A percentile compares a stretch with the other conserved stretches of the same genome.
These are phyloP conservation scores for Prolemur simus DNA, from an alignment of 2,113 vertebrate species.

Conservation along the genomic window DNA sequence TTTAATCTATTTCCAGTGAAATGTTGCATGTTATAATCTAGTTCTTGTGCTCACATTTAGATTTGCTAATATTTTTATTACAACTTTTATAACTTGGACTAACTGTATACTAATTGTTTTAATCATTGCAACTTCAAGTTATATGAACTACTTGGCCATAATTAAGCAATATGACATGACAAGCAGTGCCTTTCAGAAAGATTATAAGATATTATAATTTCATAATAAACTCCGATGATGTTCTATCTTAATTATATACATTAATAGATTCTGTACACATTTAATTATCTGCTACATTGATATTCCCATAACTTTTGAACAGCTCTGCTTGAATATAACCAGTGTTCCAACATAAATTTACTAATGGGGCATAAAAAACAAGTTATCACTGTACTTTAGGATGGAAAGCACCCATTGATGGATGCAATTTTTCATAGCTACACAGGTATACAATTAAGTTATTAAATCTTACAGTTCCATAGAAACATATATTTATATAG, in stretches of 20 bases:
- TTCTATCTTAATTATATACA: constrained; percentile 84
- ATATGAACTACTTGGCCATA: constrained; percentile 77
- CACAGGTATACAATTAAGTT: not conserved
- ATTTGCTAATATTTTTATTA: constrained; percentile 77
- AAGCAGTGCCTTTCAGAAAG: constrained; percentile 72
- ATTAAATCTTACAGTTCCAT: not conserved
- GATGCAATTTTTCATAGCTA: not conserved
- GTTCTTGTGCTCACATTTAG: constrained; percentile 51
- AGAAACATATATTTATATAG: not conserved
- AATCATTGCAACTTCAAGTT: constrained; percentile 78
- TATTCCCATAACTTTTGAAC: constrained; percentile 81
- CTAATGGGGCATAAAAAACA: constrained; percentile 53
- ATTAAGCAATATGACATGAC: constrained; percentile 80
- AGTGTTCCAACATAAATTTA: constrained; percentile 74
- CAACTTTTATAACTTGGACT: constrained; percentile 70
- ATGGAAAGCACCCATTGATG: not conserved
- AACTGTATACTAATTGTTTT: constrained; percentile 80
- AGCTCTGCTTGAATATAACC: constrained; percentile 71
- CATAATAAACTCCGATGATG: constrained; percentile 82
- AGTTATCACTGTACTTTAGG: not conserved
- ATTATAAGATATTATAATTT: constrained; percentile 76
- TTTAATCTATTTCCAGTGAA: constrained; percentile 56
- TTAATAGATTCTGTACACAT: constrained; percentile 84
- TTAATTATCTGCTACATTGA: constrained; percentile 83
- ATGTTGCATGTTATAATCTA: constrained; percentile 48